Evolutionary conservation across 2,888 invertebrate species (phyloP), one percentile per base, ranked within the genome.

Genomic region (Mylabris sibirica): DNA sequence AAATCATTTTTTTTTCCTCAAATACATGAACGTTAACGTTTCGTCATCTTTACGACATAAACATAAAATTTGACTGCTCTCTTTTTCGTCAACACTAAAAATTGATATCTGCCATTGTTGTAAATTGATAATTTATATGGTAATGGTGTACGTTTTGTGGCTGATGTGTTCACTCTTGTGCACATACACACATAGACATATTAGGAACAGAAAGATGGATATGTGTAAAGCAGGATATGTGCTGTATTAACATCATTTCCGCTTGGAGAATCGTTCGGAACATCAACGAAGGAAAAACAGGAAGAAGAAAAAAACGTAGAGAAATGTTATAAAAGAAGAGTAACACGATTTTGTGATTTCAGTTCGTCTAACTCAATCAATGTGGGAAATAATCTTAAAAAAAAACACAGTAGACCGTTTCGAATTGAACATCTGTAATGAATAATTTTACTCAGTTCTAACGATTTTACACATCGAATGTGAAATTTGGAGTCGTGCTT

Each of bases 121-220:
- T 64, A 76, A 78, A 80, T 78, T 76, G 77, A 80, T 79, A 80
- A 79, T 80, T 80, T 80, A 78, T 78, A 79, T 79, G 79, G 76
- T 79, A 79, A 80, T 78, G 75, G 69, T 65, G 71, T 8, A 11
- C 76, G 74, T 76, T 60, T 77, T 78, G 79, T 68, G 73, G 76
- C 70, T 78, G 79, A 78, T 78, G 75, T 72, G 76, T 67, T 75
- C 76, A 68, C 64, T 74, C 77, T 75, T 77, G 77, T 77, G 77
- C 76, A 72, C 14, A 41, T 12, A 11, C 11, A 11, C 11, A 35
- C n/a, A n/a, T n/a, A n/a, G n/a, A n/a, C n/a, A n/a, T n/a, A n/a
- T n/a, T n/a, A n/a, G n/a, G n/a, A n/a, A n/a, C 11, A 71, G 30
- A 30, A 30, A 72, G 72, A 77, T 74, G 67, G 68, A 72, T 49